phyloP scores from a whole-genome alignment of 1,140 invertebrate genomes.

The Nasonia giraulti region DNA sequence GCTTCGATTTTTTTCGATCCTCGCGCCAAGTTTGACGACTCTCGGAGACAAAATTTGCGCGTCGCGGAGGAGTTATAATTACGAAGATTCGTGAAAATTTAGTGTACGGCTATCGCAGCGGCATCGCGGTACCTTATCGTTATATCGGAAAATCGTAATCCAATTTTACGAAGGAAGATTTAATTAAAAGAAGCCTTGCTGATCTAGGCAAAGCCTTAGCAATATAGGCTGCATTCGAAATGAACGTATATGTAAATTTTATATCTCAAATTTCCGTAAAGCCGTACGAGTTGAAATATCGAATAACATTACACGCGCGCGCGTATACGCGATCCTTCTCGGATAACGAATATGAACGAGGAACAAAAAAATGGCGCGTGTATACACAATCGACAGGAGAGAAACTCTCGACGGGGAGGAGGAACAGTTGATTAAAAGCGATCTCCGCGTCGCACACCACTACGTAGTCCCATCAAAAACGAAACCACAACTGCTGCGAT shows the following conservation, averaged over 20 bases:
- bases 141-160: background rate
- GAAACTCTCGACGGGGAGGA: background rate
- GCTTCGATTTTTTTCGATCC: background rate
- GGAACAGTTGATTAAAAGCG: background rate
- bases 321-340: too few relatives aligned
- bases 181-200: background rate
- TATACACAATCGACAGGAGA: background rate
- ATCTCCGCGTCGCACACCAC: too few relatives aligned
- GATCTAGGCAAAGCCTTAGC: background rate
- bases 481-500: too few relatives aligned
- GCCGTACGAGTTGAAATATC: background rate
- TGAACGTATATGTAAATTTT: background rate
- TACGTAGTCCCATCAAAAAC: too few relatives aligned
- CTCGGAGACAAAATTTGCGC: background rate
- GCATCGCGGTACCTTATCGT: background rate
- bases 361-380: too few relatives aligned
- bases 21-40: constrained; percentile 20
- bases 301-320: background rate
- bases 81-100: background rate
- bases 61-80: background rate
- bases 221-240: background rate
- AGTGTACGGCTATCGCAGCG: background rate
- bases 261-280: background rate
- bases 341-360: too few relatives aligned
- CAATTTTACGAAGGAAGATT: background rate